phyloP scores from a whole-genome alignment of 1,140 invertebrate genomes.

The Scaptomyza montana region DNA sequence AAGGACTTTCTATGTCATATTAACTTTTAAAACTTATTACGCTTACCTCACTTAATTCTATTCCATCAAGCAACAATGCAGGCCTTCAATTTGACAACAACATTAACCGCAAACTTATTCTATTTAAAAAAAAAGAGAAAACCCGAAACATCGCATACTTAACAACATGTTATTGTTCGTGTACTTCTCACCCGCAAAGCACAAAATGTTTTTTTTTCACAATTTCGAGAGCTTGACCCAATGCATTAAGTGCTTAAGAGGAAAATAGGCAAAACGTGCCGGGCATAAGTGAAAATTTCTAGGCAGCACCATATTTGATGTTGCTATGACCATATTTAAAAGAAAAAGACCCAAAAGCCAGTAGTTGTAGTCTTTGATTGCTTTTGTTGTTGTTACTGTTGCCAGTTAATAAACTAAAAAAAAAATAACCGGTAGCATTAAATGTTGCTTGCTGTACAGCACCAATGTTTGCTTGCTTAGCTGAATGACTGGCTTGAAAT shows the following conservation, averaged over 20 bases:
- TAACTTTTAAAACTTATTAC: not conserved
- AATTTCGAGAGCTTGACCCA: conserved; percentile 57
- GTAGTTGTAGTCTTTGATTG: conserved; percentile 56
- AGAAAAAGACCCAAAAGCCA: conserved; percentile 51
- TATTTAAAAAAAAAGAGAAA: conserved; percentile 63
- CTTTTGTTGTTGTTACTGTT: conserved; percentile 37
- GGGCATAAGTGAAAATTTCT: conserved; percentile 76
- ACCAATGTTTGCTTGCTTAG: conserved; percentile 29
- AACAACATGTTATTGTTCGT: not conserved
- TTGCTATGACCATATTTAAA: conserved; percentile 66
- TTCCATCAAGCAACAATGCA: not conserved
- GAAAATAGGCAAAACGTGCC: conserved; percentile 76
- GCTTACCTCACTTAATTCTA: not conserved
- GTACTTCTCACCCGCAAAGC: not conserved
- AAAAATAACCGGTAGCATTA: conserved; percentile 63
- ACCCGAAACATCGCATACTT: conserved; percentile 9
- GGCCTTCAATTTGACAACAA: not conserved
- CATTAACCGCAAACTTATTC: conserved; percentile 3
- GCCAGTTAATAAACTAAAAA: conserved; percentile 73
- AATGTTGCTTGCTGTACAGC: conserved; percentile 59
- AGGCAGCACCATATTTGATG: conserved; percentile 61
- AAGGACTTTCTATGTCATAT: too few species aligned
- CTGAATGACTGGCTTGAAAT: conserved; percentile 37
- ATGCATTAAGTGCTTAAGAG: conserved; percentile 58
- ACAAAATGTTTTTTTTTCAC: conserved; percentile 35